These are phyloP conservation scores for Guaruba guarouba DNA, from an alignment of 2,113 vertebrate species.

Conservation along the genomic window DNA sequence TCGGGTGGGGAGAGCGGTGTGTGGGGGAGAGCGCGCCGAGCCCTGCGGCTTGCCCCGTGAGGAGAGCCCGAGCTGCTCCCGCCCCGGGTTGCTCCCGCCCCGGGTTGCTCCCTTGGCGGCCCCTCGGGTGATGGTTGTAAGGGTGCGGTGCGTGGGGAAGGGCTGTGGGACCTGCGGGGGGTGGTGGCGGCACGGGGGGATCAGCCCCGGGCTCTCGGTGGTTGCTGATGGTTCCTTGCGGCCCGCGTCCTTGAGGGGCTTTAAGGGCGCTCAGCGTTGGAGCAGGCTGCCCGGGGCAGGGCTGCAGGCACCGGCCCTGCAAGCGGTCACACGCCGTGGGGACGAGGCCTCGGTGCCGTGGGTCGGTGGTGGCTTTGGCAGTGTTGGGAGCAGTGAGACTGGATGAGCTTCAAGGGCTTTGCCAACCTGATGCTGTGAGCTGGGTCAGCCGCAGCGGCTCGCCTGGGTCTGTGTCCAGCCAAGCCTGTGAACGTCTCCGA, in stretches of 20 bases:
- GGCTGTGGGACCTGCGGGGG: not conserved
- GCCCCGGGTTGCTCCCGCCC: fast-evolving
- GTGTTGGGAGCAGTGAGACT: too few relatives aligned
- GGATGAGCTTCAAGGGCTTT: too few relatives aligned
- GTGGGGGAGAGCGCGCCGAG: not conserved
- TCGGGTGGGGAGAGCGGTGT: not conserved
- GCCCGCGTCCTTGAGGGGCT: not conserved
- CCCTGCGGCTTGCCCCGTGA: not conserved
- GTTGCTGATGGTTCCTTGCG: not conserved
- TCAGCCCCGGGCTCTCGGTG: not conserved
- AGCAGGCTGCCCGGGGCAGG: too few relatives aligned
- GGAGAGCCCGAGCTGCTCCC: too few relatives aligned
- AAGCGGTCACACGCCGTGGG: too few relatives aligned
- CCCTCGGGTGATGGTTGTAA: not conserved
- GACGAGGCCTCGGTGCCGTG: too few relatives aligned
- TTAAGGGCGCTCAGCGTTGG: too few relatives aligned
- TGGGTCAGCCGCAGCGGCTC: fast-evolving
- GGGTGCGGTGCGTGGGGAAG: not conserved
- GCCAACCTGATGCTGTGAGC: not conserved
- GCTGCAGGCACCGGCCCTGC: too few relatives aligned
- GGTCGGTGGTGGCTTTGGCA: too few relatives aligned
- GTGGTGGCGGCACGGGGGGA: too few relatives aligned
- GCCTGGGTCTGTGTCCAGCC: not conserved
- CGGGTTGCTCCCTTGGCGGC: not conserved
- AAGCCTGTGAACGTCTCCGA: not conserved